Evolutionary conservation across 2,797 vertebrate genomes (phyloP), one percentile per base, ranked within the genome.

Genomic region (Leptoclinus maculatus): DNA sequence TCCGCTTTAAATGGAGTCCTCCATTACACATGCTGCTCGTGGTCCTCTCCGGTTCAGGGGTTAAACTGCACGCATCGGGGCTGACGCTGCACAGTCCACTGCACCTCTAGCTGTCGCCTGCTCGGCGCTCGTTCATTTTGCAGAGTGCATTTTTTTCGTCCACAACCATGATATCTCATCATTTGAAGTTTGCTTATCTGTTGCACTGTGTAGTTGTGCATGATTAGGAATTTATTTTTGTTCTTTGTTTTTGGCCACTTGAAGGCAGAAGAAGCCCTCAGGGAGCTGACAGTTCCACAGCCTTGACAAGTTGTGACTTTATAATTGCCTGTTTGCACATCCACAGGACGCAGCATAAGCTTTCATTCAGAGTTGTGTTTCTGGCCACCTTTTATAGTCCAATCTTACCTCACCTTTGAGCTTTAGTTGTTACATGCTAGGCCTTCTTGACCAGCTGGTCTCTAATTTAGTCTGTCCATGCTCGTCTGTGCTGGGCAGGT

Each of bases 1-100:
- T 84, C 76, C 21, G 36, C 89, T 90, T 84, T 91, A 88, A 89
- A 90, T 90, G 83, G 82, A 90, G 85, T 84, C 90, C 88, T 89
- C 85, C 89, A 89, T 88, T 93, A 84, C 88, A 88, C 69, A 81
- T 25, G 81, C 76, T 66, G 87, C 80, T 83, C 62, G 7, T 23
- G 79, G 70, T 83, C 74, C 64, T 82, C 81, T 84, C 76, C 80
- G 64, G 89, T 84, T 89, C 86, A 88, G 73, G 77, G 84, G 84
- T 87, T 88, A 89, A 83, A 83, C 70, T 85, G 77, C 74, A 75
- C 19, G 49, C 39, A 78, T 65, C 25, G 7, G 65, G 59, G 34
- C 78, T 62, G 82, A 83, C 68, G 12, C 71, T 63, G 60, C 75
- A 76, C 36, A 54, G 58, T 65, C 27, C 45, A 56, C 43, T 56